phyloP scores from a whole-genome alignment of 2,797 vertebrate genomes.

The Monodelphis domestica region DNA sequence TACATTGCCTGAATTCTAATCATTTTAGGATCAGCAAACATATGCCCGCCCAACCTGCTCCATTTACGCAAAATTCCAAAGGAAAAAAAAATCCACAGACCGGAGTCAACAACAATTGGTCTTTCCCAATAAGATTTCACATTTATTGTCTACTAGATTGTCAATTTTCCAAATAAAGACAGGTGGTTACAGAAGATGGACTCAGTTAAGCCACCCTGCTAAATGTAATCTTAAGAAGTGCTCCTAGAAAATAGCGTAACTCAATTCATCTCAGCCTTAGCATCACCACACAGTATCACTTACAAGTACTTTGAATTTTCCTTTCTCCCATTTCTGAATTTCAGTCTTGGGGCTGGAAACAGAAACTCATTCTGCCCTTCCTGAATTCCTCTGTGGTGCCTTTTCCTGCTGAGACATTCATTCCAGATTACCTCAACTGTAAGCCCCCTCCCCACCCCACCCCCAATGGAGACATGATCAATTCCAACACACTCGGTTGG shows the following conservation, averaged over 20 bases:
- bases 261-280: conserved; percentile 20
- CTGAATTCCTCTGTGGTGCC: background rate
- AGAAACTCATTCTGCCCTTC: background rate
- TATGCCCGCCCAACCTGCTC: conserved; percentile 74
- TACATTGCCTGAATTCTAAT: conserved; percentile 78
- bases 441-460: conserved; percentile 25
- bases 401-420: background rate
- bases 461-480: conserved; percentile 8
- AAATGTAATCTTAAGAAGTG: conserved; percentile 48
- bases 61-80: conserved; percentile 70
- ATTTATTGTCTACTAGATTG: conserved; percentile 49
- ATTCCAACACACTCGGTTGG: background rate
- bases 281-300: background rate
- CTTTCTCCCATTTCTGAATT: conserved; percentile 4
- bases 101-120: conserved; percentile 56
- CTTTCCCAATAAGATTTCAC: conserved; percentile 66
- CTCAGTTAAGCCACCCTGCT: conserved; percentile 52
- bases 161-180: conserved; percentile 55
- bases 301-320: background rate
- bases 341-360: background rate
- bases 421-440: background rate
- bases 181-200: conserved; percentile 33
- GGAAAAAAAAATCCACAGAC: conserved; percentile 65
- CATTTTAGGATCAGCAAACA: conserved; percentile 77
- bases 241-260: background rate